Conservation (phyloP, 2,888 invertebrate species). For the Drosophila neutralis region DNA sequence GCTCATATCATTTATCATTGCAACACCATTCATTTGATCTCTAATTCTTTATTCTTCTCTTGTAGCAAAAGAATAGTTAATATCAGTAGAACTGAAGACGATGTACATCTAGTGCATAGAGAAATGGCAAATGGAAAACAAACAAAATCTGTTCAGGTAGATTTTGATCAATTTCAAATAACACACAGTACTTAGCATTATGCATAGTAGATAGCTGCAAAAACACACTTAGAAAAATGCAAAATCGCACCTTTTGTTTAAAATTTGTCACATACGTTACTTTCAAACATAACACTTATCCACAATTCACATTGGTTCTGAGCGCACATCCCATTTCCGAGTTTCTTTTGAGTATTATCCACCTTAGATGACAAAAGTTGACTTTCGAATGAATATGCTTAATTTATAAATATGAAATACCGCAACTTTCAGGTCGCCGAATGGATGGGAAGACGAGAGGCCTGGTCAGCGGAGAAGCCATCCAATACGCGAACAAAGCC, state of each 20-base stretch:
- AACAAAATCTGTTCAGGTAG: constrained; percentile 91
- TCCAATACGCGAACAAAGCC: constrained; percentile 88
- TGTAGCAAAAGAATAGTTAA: constrained; percentile 91
- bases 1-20: constrained; percentile 35
- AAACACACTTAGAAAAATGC: constrained; percentile 45
- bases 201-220: constrained; percentile 48
- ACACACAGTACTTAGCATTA: constrained; percentile 46
- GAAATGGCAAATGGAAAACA: constrained; percentile 89
- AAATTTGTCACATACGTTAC: constrained; percentile 28
- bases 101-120: constrained; percentile 90
- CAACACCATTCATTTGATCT: constrained; percentile 55
- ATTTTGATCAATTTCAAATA: constrained; percentile 79
- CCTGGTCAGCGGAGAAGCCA: constrained; percentile 92
- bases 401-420: neutral
- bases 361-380: neutral
- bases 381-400: neutral
- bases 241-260: constrained; percentile 38
- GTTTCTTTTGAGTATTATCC: neutral
- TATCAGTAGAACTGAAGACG: constrained; percentile 90
- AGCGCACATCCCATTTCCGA: constrained; percentile 8
- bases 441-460: constrained; percentile 91
- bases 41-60: constrained; percentile 84
- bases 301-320: constrained; percentile 32
- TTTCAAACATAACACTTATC: constrained; percentile 8
- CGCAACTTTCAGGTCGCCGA: constrained; percentile 86